A percentile compares a stretch with the other conserved stretches of the same genome.
Evolutionary conservation across 1,140 invertebrate species (phyloP).

Genomic region (Liolophura sinensis): DNA sequence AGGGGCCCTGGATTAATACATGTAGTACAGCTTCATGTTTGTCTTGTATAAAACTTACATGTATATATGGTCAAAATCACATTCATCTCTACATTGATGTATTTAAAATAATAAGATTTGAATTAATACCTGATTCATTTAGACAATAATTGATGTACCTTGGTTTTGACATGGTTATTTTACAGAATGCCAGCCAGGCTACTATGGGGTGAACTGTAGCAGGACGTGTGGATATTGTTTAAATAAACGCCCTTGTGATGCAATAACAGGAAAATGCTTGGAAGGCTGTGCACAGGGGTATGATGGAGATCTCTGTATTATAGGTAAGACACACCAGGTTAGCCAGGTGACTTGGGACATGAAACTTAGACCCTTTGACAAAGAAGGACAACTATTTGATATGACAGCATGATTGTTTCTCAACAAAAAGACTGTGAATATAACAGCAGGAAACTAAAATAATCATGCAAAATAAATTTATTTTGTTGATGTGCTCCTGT

Average conservation of each 20-base stretch:
- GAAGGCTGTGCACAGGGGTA: conserved; percentile 25
- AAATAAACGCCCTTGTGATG: conserved; percentile 14
- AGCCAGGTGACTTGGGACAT: too few relatives aligned
- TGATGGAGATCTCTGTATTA: conserved; percentile 17
- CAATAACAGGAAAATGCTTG: conserved; percentile 20
- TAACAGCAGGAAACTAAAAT: too few relatives aligned
- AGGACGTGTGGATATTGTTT: conserved; percentile 25
- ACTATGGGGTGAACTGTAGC: conserved; percentile 28
- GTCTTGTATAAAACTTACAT: background rate
- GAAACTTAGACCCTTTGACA: too few relatives aligned
- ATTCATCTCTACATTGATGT: background rate
- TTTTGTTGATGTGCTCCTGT: too few relatives aligned
- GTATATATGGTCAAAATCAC: background rate
- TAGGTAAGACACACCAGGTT: conserved; percentile 15
- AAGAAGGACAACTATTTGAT: too few relatives aligned
- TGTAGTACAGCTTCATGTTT: background rate
- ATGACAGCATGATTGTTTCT: too few relatives aligned
- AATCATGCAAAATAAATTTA: too few relatives aligned
- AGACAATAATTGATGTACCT: background rate
- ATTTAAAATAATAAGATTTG: background rate
- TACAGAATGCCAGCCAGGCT: conserved; percentile 23
- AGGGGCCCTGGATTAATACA: conserved; percentile 3
- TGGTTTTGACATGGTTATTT: background rate
- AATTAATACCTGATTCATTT: background rate
- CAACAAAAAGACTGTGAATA: too few relatives aligned